Percentiles rank a stretch among this genome's conserved stretches.
These are phyloP conservation scores for Neoitamus cyanurus DNA, from an alignment of 2,888 invertebrate genomes.

Conservation along the genomic window DNA sequence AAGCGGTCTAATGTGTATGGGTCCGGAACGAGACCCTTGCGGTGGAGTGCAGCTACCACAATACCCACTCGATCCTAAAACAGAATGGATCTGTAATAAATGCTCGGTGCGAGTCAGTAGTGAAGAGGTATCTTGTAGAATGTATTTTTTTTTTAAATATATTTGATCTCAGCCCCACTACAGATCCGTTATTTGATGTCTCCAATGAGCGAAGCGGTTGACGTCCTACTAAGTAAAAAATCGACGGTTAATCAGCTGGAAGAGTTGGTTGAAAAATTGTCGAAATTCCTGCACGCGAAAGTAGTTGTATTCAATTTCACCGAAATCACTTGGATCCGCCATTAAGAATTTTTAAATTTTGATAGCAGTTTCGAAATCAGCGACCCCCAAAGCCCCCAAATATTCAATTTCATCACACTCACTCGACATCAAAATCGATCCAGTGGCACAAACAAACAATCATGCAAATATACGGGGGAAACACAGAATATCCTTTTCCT, in stretches of 20 bases:
- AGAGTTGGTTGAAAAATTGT: conserved; percentile 74
- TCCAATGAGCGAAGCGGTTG: conserved; percentile 82
- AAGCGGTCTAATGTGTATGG: conserved; percentile 64
- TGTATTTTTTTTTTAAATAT: conserved; percentile 55
- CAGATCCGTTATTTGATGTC: conserved; percentile 71
- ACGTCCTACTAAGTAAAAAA: conserved; percentile 70
- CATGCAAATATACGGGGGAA: no score
- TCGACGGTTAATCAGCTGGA: conserved; percentile 72
- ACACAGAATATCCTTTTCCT: no score
- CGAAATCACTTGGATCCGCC: no score
- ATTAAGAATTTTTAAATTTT: no score
- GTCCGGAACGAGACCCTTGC: conserved; percentile 68
- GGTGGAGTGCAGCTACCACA: conserved; percentile 77
- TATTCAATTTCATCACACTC: no score
- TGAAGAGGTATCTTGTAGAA: conserved; percentile 71
- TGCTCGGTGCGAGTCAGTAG: conserved; percentile 75
- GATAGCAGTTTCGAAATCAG: no score
- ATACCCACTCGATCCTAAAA: conserved; percentile 76
- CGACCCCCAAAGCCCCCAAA: no score
- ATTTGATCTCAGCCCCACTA: neutral
- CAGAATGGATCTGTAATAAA: conserved; percentile 81
- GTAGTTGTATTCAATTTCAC: no score
- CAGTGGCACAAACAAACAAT: no score
- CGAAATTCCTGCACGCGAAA: conserved; percentile 83
- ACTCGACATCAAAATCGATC: no score